Evolutionary conservation across 2,888 invertebrate genomes (phyloP), one percentile per base, ranked within the genome.

Genomic region (Conistra vaccinii): DNA sequence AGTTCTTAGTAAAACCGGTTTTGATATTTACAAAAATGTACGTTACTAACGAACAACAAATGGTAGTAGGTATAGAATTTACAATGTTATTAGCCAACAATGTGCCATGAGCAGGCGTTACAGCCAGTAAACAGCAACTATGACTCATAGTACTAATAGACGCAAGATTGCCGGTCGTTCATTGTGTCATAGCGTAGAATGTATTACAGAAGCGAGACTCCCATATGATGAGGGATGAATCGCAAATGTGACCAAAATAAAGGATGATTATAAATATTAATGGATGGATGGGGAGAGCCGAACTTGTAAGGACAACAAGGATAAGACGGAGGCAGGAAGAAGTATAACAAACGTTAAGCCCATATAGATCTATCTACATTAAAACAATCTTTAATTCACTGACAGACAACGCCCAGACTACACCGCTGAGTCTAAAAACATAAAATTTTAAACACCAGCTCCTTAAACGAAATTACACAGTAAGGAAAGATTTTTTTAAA

Each of bases 101-200:
- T 63, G n/a, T 42, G 35, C 48, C 14, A 55, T 68, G 45, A 45
- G 60, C 48, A 67, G n/a, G 55, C 84, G 67, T 84, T 70, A 80
- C 74, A 48, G 57, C 23, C 42, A 9, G 80, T 74, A 63, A 66
- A 69, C 70, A 76, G 5, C n/a, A 53, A 63, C 17, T n/a, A 35
- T 82, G 85, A 81, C 29, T 84, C 84, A 84, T 45, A 12, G 3
- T 7, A 53, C 45, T 81, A 81, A 82, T 72, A 76, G 61, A 62
- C 42, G 42, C 35, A 32, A 71, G 75, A 73, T 74, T 82, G 75
- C 26, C 55, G 42, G 39, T 7, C 35, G 23, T 17, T 29, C 17
- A 61, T 71, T 70, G 65, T 80, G 70, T 61, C 60, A 69, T 20
- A 60, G 17, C 17, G 1, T 39, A 72, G 23, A 71, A 51, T 51